Evolutionary conservation across 2,113 vertebrate species (phyloP).

Genomic region (Dromiciops gliroides): DNA sequence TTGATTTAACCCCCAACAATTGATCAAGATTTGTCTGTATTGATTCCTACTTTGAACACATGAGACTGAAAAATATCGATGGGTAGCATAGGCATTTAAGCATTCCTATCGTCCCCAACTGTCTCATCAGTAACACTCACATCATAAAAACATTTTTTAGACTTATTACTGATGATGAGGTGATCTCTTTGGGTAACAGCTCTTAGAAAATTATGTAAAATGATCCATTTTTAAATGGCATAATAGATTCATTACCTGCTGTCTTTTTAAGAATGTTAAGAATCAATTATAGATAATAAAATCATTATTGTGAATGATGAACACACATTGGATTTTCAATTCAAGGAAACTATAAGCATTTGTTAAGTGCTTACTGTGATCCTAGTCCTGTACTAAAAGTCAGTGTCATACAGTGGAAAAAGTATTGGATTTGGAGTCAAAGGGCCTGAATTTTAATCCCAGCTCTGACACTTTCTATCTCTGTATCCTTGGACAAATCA

Average conservation of each 20-base stretch:
- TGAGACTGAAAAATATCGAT: background rate
- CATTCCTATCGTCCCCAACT: background rate
- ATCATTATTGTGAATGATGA: background rate
- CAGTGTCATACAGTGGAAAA: background rate
- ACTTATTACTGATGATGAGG: background rate
- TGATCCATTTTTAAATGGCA: background rate
- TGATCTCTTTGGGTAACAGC: background rate
- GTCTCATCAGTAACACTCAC: background rate
- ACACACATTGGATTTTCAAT: background rate
- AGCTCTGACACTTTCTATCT: background rate
- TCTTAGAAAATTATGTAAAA: background rate
- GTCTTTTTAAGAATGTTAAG: background rate
- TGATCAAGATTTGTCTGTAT: background rate
- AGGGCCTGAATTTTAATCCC: background rate
- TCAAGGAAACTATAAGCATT: background rate
- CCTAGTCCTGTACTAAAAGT: background rate
- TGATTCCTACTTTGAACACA: background rate
- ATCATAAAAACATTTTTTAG: background rate
- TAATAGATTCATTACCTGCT: background rate
- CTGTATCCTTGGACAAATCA: background rate
- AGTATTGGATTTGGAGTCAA: background rate
- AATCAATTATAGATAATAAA: conserved; percentile 10
- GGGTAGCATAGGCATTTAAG: background rate
- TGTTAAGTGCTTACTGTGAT: background rate
- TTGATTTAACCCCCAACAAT: background rate